Evolutionary conservation across 2,888 invertebrate genomes (phyloP), one percentile per base, ranked within the genome.

Genomic region (Phaonia tiefii): DNA sequence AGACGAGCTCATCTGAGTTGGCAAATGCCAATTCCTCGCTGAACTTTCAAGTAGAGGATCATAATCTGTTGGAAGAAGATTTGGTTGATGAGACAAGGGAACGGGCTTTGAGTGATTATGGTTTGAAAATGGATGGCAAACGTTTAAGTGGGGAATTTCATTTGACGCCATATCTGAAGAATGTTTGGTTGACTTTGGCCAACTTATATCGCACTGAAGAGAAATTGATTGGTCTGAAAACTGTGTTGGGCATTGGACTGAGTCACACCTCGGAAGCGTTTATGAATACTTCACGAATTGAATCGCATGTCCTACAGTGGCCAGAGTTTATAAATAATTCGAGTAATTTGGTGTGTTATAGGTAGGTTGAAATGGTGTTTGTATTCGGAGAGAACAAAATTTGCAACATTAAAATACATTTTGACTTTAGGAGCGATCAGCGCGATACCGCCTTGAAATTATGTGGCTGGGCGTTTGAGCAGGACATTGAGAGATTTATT

Each of bases 391-490:
- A n/a, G 60, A 75, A 82, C 60, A 17, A 13, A 1, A 8, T 26
- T 20, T 37, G n/a, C n/a, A 37, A 0, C 8, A 22, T 31, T 44
- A 58, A 22, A 15, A 13, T 37, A 5, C 10, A 20, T 75, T 63
- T 31, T 15, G 22, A 11, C 42, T 85, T 76, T 84, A 94, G 95
- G 86, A 94, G 95, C 66, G 90, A 89, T 71, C 89, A 89, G 63
- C 93, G 97, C 82, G 95, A 95, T 84, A 94, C 94, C 88, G 96
- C 96, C 1, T 91, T 98, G 81, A 94, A 95, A 88, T 92, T 98
- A 82, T 98, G 98, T 92, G 97, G 97, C 20, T 98, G 98, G 98
- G 93, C 94, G 81, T 95, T 95, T 89, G 96, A 97, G 84, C 94
- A 94, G 89, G 95, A 96, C 86, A 88, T 93, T 42, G 91, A 92